A percentile compares a stretch with the other conserved stretches of the same genome.
phyloP scores from a whole-genome alignment of 2,113 vertebrate genomes.

The Ageneiosus marmoratus region DNA sequence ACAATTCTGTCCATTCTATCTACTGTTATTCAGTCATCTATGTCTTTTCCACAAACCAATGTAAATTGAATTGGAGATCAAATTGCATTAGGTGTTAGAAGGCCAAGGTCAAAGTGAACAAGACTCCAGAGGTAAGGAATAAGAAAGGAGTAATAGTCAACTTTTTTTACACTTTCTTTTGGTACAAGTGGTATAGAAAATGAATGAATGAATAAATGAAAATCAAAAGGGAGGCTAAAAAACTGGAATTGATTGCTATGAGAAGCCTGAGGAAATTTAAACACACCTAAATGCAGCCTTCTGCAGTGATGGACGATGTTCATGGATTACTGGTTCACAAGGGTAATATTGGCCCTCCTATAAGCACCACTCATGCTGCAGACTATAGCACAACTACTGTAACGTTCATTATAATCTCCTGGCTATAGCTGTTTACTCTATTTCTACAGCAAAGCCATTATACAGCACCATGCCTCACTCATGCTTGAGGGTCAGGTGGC shows the following conservation, averaged over 20 bases:
- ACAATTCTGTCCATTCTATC: too few species aligned
- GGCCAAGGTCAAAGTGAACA: slow-evolving; percentile 83
- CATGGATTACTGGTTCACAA: not conserved
- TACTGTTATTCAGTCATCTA: too few species aligned
- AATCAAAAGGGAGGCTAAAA: not conserved
- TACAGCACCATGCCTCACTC: not conserved
- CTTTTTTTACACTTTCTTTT: not conserved
- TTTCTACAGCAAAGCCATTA: not conserved
- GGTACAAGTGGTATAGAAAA: too few species aligned
- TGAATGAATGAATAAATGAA: too few species aligned
- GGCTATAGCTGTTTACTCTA: not conserved
- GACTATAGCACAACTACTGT: not conserved
- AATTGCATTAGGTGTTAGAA: too few species aligned
- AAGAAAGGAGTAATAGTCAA: not conserved
- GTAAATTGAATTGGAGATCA: too few species aligned
- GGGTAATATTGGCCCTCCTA: not conserved
- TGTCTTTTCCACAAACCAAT: too few species aligned
- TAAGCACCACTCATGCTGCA: not conserved
- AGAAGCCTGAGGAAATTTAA: not conserved
- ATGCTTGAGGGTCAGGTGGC: slow-evolving; percentile 21
- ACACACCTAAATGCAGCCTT: not conserved
- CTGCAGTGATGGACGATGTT: not conserved
- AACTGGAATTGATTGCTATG: not conserved
- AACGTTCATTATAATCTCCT: not conserved
- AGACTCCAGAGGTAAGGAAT: slow-evolving; percentile 78